Conservation (phyloP, 2,888 invertebrate species). For the Schizotus pectinicornis region DNA sequence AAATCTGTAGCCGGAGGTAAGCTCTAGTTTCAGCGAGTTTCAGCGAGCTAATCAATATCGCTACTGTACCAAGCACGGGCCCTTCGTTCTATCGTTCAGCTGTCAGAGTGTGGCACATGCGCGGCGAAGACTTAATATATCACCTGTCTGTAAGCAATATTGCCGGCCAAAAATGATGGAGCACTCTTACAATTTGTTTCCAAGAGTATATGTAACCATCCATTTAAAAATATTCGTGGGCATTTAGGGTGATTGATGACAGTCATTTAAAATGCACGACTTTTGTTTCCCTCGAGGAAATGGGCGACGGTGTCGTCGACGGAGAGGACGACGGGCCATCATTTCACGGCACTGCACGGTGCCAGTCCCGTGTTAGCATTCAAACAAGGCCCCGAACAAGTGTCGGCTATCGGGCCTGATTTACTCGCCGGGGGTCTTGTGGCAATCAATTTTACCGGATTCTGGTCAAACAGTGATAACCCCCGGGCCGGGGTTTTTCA, state of each 20-base stretch:
- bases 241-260: conserved; percentile 47
- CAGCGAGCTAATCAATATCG: conserved; percentile 40
- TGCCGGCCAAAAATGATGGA: conserved; percentile 42
- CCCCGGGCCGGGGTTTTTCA: conserved; percentile 27
- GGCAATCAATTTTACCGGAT: conserved; percentile 43
- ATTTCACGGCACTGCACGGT: conserved; percentile 33
- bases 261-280: conserved; percentile 43
- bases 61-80: conserved; percentile 36
- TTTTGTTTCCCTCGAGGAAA: conserved; percentile 42
- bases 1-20: conserved; percentile 27
- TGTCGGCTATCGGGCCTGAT: conserved; percentile 42
- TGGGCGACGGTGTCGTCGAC: conserved; percentile 21
- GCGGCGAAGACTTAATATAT: conserved; percentile 40
- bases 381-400: conserved; percentile 44
- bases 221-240: conserved; percentile 41
- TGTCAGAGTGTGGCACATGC: conserved; percentile 29
- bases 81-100: conserved; percentile 28
- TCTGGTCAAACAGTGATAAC: conserved; percentile 47
- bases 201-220: conserved; percentile 41
- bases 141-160: conserved; percentile 46
- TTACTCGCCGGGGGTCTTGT: conserved; percentile 41
- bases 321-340: conserved; percentile 30
- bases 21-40: conserved; percentile 29
- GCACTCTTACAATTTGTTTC: conserved; percentile 44
- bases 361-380: conserved; percentile 33